Base-by-base conservation (phyloP, 2,888 invertebrate genomes). In the Cataglyphis livida region DNA sequence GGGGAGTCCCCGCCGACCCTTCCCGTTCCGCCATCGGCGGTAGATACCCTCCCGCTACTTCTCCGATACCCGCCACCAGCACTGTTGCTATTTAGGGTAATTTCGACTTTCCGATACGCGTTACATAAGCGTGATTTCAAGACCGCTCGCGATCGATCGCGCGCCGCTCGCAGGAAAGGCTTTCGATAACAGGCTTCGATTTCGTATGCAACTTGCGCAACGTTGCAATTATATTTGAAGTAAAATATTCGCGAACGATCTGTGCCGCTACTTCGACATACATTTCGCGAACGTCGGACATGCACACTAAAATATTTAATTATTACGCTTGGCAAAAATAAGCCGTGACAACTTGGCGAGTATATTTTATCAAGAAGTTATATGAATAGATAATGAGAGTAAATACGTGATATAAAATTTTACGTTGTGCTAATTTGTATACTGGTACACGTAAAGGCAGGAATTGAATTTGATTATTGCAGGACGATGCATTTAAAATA, bases 1-100 rank as follows among this genome's bases (percentile, higher is more conserved):
- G n/a, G n/a, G n/a, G n/a, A 70, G 35, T 70, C 75, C 68, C 59
- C 59, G 64, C 82, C 59, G 62, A 68, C 83, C 84, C 83, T 85
- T 85, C 68, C 32, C 66, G 41, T 59, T 54, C 71, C 78, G 54
- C 35, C 38, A 89, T 83, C 66, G 32, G 32, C 54, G 75, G 59
- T 32, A 28, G 76, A 76, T 76, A 76, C 41, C 81, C 83, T 82
- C 59, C 51, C 51, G 64, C 61, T 35, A 35, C 32, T 73, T 83
- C 78, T 82, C 86, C 84, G 61, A 83, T 90, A 85, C 88, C 88
- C 85, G 82, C 86, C 84, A 78, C 81, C 84, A 85, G 83, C 84
- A 88, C 90, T 92, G 92, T 92, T 92, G 92, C 92, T 93, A 91
- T 92, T 93, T 91, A 88, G 89, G 90, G 86, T 90, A 90, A 92